Evolutionary conservation across 2,888 invertebrate genomes (phyloP).

Genomic region (Sminthurides aquaticus): DNA sequence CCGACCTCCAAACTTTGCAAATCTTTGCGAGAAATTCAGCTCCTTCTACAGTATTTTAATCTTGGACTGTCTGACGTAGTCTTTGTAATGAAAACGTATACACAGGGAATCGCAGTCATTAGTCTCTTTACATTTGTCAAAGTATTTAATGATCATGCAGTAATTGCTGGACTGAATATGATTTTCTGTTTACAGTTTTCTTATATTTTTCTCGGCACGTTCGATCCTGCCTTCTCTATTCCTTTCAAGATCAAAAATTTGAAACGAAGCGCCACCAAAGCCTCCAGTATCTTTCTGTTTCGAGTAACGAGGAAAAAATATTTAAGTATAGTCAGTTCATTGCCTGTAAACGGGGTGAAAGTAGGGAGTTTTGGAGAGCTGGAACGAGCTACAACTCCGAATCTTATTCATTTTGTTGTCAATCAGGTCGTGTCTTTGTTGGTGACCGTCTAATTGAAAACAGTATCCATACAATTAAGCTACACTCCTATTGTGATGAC

Average conservation of each 20-base stretch:
- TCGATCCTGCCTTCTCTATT: slow-evolving; percentile 1
- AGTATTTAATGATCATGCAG: not conserved
- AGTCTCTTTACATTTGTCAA: not conserved
- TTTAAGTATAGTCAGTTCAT: not conserved
- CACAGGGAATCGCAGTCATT: not conserved
- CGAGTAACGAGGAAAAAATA: not conserved
- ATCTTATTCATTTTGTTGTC: not conserved
- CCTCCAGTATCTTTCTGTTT: not conserved
- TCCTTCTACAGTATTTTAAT: not conserved
- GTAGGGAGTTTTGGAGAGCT: not conserved
- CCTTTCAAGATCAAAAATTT: not conserved
- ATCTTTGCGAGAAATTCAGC: not conserved
- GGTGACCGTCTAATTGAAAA: not conserved
- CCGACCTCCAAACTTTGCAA: not conserved
- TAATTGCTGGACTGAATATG: not conserved
- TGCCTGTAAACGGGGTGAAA: not conserved
- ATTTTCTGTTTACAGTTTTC: not conserved
- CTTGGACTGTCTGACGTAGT: not conserved
- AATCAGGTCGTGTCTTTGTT: not conserved
- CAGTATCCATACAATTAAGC: not conserved
- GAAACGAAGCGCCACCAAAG: not conserved
- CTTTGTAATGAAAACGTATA: not conserved
- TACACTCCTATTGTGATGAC: not conserved
- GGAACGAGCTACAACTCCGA: not conserved
- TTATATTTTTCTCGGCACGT: not conserved